Conservation (phyloP, 2,888 invertebrate species). For the Campoletis raptor region DNA sequence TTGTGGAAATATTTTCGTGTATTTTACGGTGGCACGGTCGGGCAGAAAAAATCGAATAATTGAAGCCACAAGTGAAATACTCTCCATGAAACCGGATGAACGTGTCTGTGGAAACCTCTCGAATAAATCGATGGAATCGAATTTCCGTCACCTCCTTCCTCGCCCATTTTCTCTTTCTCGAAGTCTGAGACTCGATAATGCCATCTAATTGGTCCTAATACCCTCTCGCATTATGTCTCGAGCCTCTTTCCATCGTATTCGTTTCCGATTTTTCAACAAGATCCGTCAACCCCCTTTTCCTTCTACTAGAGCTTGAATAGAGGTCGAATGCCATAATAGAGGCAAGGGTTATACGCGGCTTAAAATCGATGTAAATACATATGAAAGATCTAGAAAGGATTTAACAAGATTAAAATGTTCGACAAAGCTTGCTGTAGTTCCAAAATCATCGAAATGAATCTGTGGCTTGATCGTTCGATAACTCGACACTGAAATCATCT, state of each 20-base stretch:
- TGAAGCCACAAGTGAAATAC: slow-evolving; percentile 47
- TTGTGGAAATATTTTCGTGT: slow-evolving; percentile 25
- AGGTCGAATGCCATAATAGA: not conserved
- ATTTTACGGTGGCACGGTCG: not conserved
- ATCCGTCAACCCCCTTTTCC: slow-evolving; percentile 54
- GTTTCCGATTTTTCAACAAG: slow-evolving; percentile 64
- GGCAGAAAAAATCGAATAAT: slow-evolving; percentile 41
- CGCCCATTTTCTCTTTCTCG: slow-evolving; percentile 21
- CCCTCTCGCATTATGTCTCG: slow-evolving; percentile 65
- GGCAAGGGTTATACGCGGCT: slow-evolving; percentile 59
- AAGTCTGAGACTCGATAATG: slow-evolving; percentile 62
- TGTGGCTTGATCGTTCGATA: slow-evolving; percentile 43
- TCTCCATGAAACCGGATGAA: slow-evolving; percentile 57
- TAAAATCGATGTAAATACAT: slow-evolving; percentile 34
- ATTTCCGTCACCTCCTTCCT: slow-evolving; percentile 53
- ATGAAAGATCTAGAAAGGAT: slow-evolving; percentile 61
- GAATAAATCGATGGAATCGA: slow-evolving; percentile 59
- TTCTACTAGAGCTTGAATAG: slow-evolving; percentile 38
- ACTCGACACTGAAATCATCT: slow-evolving; percentile 14
- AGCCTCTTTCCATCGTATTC: slow-evolving; percentile 62
- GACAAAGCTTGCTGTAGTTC: slow-evolving; percentile 38
- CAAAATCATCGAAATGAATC: slow-evolving; percentile 7
- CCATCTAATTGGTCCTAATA: slow-evolving; percentile 72
- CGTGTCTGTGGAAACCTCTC: slow-evolving; percentile 29
- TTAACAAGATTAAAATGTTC: slow-evolving; percentile 69